Percentiles rank a stretch among this genome's conserved stretches.
Conservation (phyloP, 1,140 invertebrate species). For the Heliothis subflexa region DNA sequence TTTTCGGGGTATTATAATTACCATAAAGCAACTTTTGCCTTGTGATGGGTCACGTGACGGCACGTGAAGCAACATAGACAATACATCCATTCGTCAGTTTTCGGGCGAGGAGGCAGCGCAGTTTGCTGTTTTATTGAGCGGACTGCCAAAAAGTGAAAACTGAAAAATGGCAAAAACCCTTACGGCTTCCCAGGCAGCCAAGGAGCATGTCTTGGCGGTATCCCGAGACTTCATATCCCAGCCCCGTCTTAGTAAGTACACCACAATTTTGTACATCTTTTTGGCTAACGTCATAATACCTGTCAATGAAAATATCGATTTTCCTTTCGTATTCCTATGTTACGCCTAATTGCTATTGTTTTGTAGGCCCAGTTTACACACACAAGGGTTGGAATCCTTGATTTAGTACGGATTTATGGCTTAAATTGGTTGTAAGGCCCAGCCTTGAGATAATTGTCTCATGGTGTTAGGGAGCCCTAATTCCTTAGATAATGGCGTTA, state of each 20-base stretch:
- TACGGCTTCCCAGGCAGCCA: slow-evolving; percentile 71
- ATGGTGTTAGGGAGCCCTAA: background rate
- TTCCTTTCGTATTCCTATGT: slow-evolving; percentile 58
- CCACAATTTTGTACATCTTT: slow-evolving; percentile 48
- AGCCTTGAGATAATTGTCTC: background rate
- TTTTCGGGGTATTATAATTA: slow-evolving; percentile 18
- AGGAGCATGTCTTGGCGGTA: slow-evolving; percentile 96
- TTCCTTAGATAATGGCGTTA: background rate
- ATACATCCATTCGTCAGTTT: slow-evolving; percentile 85
- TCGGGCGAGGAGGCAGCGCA: slow-evolving; percentile 83
- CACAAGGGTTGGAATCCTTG: background rate
- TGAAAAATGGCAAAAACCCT: slow-evolving; percentile 74
- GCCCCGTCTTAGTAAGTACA: slow-evolving; percentile 97
- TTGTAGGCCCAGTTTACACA: slow-evolving; percentile 41
- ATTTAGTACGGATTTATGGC: background rate
- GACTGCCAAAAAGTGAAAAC: slow-evolving; percentile 72
- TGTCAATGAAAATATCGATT: slow-evolving; percentile 78
- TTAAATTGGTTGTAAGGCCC: background rate
- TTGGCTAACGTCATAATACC: slow-evolving; percentile 50
- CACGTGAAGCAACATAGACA: slow-evolving; percentile 86
- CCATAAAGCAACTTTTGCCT: slow-evolving; percentile 67
- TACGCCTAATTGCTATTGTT: slow-evolving; percentile 49
- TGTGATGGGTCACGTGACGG: slow-evolving; percentile 86
- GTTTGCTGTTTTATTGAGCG: slow-evolving; percentile 77
- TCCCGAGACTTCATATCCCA: slow-evolving; percentile 99